A percentile compares a stretch with the other conserved stretches of the same genome.
Conservation (phyloP, 2,797 vertebrate genomes). For the Sarcophilus harrisii region DNA sequence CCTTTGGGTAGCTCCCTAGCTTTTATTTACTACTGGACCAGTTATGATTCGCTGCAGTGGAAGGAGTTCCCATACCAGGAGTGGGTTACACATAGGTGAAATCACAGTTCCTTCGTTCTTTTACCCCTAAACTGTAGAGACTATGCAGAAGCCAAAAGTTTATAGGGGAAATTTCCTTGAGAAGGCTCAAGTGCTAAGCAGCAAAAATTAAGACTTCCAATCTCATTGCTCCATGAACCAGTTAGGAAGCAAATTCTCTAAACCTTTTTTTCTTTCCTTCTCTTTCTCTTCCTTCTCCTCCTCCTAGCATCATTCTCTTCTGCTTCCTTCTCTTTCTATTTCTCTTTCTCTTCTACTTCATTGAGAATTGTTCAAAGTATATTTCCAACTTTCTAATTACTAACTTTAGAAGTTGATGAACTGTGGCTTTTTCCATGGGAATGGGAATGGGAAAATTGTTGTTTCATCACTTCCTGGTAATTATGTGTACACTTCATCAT, state of each 20-base stretch:
- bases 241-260: neutral
- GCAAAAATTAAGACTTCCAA: neutral
- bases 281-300: neutral
- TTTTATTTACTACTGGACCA: neutral
- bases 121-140: neutral
- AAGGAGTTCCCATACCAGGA: neutral
- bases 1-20: slow-evolving; percentile 18
- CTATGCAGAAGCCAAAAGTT: neutral
- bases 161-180: neutral
- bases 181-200: neutral
- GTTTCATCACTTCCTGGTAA: slow-evolving; percentile 30
- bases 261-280: neutral
- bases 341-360: slow-evolving; percentile 4
- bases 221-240: neutral
- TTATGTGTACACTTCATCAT: slow-evolving; percentile 6
- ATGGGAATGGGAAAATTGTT: slow-evolving; percentile 36
- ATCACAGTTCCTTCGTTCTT: neutral
- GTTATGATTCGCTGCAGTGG: neutral
- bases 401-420: slow-evolving; percentile 58
- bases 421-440: slow-evolving; percentile 62
- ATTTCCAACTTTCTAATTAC: slow-evolving; percentile 51
- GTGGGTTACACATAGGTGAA: neutral
- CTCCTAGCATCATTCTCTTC: neutral
- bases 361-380: neutral
- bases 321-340: neutral